A percentile compares a stretch with the other conserved stretches of the same genome.
These are phyloP conservation scores for Parnassius apollo DNA, from an alignment of 2,888 invertebrate species.

Conservation along the genomic window DNA sequence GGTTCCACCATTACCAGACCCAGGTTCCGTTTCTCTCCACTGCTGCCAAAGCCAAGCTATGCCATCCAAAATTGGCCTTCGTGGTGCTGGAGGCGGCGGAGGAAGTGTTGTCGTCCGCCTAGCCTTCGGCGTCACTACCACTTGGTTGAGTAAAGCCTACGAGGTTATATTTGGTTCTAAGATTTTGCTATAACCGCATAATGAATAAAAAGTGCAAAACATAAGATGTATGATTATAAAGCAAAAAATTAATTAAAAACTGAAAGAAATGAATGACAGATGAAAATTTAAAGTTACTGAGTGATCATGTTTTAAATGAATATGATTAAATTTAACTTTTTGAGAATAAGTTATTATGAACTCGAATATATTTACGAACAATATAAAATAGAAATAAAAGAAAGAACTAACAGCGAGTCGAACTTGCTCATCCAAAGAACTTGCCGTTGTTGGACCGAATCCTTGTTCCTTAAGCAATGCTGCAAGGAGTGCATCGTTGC, in stretches of 20 bases:
- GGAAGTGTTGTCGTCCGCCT: conserved; percentile 67
- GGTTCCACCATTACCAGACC: conserved; percentile 48
- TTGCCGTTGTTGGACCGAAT: conserved; percentile 86
- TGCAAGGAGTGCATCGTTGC: conserved; percentile 85
- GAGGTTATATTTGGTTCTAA: conserved; percentile 64
- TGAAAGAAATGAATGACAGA: conserved; percentile 8
- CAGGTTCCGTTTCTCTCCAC: conserved; percentile 79
- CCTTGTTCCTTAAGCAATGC: conserved; percentile 86
- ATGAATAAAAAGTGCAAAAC: conserved; percentile 33
- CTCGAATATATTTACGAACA: not conserved
- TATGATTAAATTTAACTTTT: conserved; percentile 15
- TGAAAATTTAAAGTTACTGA: conserved; percentile 12
- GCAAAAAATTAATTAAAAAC: conserved; percentile 15
- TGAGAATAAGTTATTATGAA: not conserved
- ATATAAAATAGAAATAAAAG: conserved; percentile 11
- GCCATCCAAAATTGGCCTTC: conserved; percentile 78
- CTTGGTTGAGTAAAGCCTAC: conserved; percentile 81
- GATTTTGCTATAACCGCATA: conserved; percentile 38
- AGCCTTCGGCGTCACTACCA: conserved; percentile 78
- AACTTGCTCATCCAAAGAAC: conserved; percentile 81
- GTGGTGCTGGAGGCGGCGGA: conserved; percentile 64
- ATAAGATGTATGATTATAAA: conserved; percentile 25
- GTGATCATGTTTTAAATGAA: conserved; percentile 23
- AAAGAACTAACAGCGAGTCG: conserved; percentile 77
- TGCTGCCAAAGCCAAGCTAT: conserved; percentile 81